These are phyloP conservation scores for Caenorhabditis sp. DNA, from an alignment of 2,888 invertebrate species.

Conservation along the genomic window DNA sequence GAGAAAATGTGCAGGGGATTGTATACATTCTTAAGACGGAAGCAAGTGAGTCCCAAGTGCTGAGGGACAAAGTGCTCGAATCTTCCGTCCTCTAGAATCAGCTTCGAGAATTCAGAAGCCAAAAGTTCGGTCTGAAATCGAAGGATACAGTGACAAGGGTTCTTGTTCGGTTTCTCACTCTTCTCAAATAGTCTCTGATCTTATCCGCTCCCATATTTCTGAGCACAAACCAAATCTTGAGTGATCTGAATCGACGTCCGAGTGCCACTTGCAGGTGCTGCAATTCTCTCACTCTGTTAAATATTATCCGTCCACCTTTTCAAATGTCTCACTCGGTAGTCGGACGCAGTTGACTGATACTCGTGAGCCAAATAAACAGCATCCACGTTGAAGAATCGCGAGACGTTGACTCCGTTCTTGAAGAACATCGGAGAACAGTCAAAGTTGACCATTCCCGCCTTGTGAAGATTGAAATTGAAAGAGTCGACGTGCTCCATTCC, in stretches of 20 bases:
- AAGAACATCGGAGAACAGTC: constrained; percentile 99
- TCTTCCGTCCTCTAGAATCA: constrained; percentile 85
- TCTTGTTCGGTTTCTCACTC: constrained; percentile 79
- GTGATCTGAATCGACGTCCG: constrained; percentile 92
- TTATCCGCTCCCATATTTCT: constrained; percentile 93
- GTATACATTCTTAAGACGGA: constrained; percentile 85
- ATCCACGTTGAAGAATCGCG: constrained; percentile 97
- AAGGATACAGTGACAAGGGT: too few relatives aligned
- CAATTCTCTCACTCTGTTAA: constrained; percentile 23
- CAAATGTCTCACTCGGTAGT: constrained; percentile 65
- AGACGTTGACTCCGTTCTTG: constrained; percentile 89
- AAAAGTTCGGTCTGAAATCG: constrained; percentile 82
- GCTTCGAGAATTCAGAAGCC: constrained; percentile 87
- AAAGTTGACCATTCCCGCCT: constrained; percentile 99
- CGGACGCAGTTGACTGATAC: constrained; percentile 87
- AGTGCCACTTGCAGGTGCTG: constrained; percentile 83
- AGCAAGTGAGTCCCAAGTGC: constrained; percentile 93
- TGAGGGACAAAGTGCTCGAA: constrained; percentile 90
- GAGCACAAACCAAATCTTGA: constrained; percentile 97
- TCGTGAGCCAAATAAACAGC: constrained; percentile 97
- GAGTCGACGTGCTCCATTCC: constrained; percentile 94
- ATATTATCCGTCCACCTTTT: background rate
- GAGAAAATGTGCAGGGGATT: background rate
- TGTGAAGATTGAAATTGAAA: constrained; percentile 97
- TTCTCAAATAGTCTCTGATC: constrained; percentile 91